Evolutionary conservation across 2,888 invertebrate species (phyloP), one percentile per base, ranked within the genome.

Genomic region (Endomychus coccineus): DNA sequence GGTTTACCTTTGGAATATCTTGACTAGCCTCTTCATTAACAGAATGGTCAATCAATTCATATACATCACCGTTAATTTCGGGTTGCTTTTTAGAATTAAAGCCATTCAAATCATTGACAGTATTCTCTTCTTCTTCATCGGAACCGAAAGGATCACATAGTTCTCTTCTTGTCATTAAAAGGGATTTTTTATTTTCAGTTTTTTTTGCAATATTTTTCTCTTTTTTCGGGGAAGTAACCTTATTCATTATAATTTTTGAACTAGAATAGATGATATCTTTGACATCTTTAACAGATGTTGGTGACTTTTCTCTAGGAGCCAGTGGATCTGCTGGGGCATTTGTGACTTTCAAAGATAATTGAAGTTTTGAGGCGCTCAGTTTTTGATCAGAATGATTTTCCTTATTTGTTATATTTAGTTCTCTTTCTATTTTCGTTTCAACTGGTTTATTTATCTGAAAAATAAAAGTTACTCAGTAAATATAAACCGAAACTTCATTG

Each of bases 101-200:
- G n/a, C 44, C 52, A 15, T 40, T 31, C 28, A 38, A 38, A 22
- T 46, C 47, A 30, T 48, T 49, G 11, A 49, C 36, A n/a, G 49
- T 49, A 22, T 44, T 69, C 16, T 85, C 83, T 32, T 86, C 86
- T 39, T 85, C 86, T 12, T 89, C 89, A 55, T 90, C 89, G 16
- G 90, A 90, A 30, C 88, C 90, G 66, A 91, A 89, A 0, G 91
- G 91, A 69, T 92, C 90, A 4, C 80, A 81, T 45, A 87, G 70
- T 62, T 90, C 87, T 35, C 87, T 78, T 46, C 87, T 75, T 1
- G 89, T 89, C 88, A 90, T 89, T 49, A 89, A 68, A 52, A 59
- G 45, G 3, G 62, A 64, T 45, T 65, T 65, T 29, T 58, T 56
- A 2, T 37, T 25, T 44, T 61, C 59, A 4, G 43, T 42, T 39